Evolutionary conservation across 2,888 invertebrate species (phyloP), one percentile per base, ranked within the genome.

Genomic region (Cantharis rustica): DNA sequence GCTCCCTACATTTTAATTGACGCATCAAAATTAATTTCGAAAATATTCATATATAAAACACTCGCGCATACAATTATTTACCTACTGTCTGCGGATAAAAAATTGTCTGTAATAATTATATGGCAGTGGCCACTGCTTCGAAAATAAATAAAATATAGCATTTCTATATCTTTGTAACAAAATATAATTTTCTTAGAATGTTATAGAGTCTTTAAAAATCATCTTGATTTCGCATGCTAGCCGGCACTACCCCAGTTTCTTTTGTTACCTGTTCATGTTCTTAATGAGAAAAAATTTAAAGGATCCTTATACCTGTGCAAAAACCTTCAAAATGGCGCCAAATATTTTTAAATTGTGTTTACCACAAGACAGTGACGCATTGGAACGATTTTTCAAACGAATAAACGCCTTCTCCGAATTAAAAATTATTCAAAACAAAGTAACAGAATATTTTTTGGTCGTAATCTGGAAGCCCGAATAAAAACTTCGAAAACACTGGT

Each of bases 281-380:
- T 84, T 85, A 85, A 86, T 86, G 86, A 86, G 84, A 85, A 86
- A 84, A 82, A 81, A 81, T 78, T 81, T 81, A 80, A 83, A 81
- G 80, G 81, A 79, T 69, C 72, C 77, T 74, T 82, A 82, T 84
- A 85, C 84, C 84, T 84, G 84, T 80, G 80, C 77, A 79, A 80
- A 47, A 82, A 82, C 80, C 81, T 77, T 70, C 76, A 75, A 79
- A 76, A 80, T 81, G 84, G 84, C 85, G 84, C 85, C 85, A 84
- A 83, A 81, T 75, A 73, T 78, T 79, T 79, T 77, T 78, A 78
- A 72, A 75, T 66, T 69, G 47, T 66, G 20, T 20, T 71, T 66
- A 66, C 64, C 23, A n/a, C 64, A 66, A 66, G 23, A 66, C 20
- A 20, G 20, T 17, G 23, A 66, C 64, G 20, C 16, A 66, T 20